Evolutionary conservation across 2,888 invertebrate species (phyloP).

Genomic region (Pammene aurita): DNA sequence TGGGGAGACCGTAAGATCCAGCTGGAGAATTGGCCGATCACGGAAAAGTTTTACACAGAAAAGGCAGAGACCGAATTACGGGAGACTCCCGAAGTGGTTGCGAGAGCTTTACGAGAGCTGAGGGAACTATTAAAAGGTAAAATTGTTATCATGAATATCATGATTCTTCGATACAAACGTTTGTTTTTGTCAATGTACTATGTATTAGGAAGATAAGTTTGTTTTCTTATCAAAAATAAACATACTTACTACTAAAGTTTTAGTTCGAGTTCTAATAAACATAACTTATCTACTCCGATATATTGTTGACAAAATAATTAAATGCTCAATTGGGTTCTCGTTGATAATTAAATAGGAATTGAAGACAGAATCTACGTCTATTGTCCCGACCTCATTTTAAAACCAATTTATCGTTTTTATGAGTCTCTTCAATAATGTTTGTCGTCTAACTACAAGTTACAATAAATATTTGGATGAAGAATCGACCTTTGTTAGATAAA

Average conservation of each 20-base stretch:
- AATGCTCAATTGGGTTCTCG: conserved; percentile 9
- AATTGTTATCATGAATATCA: background rate
- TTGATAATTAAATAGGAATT: background rate
- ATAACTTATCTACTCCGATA: too few species aligned
- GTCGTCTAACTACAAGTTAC: background rate
- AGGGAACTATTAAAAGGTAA: conserved; percentile 84
- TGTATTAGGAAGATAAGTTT: too few species aligned
- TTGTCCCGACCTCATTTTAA: conserved; percentile 24
- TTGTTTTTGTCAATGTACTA: too few species aligned
- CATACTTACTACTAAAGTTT: too few species aligned
- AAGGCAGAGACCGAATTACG: conserved; percentile 87
- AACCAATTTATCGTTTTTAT: conserved; percentile 12
- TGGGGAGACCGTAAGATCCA: conserved; percentile 84
- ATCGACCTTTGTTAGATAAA: background rate
- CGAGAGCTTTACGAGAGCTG: conserved; percentile 82
- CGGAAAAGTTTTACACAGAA: conserved; percentile 81
- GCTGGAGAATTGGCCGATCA: conserved; percentile 85
- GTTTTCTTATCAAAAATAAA: too few species aligned
- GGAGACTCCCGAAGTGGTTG: conserved; percentile 87
- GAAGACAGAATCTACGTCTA: conserved; percentile 1
- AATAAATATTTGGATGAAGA: background rate
- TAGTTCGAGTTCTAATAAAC: too few species aligned
- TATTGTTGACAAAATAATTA: background rate
- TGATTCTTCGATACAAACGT: too few species aligned
- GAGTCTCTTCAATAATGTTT: conserved; percentile 3